Base-by-base conservation (phyloP, 2,888 invertebrate species). In the Aporophyla nigra region DNA sequence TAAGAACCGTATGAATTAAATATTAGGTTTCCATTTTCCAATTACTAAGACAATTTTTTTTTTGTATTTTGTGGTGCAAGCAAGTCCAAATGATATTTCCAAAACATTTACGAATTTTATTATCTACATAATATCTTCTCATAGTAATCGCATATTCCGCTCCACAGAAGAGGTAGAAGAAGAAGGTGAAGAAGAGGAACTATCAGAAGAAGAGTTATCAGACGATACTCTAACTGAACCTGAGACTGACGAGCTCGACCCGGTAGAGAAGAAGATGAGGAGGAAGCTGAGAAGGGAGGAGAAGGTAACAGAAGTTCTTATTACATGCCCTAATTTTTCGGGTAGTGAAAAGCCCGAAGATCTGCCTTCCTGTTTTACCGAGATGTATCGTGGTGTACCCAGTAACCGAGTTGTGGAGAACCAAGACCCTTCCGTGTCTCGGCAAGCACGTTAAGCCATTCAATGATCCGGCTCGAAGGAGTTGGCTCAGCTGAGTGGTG, bases 161-260 rank as follows among this genome's bases (percentile, higher is more conserved):
- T 59, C 54, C 5, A 46, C 66, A 67, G 63, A 74, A 89, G 87
- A 92, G 49, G 83, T 87, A 54, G 93, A 92, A 71, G 93, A 93
- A 74, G 93, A 92, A 76, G 95, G 90, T 76, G 93, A 93, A 83
- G 91, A 96, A 89, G 93, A 94, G 79, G 93, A 95, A 85, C 75
- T 91, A 82, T 91, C 96, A 71, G 92, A 97, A 88, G 97, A 91
- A 19, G 94, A 92, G 19, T 40, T 95, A 6, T 93, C 94, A 0
- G 97, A 97, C 71, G 97, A 97, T 75, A 95, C 97, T 1, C 97
- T 97, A 33, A 95, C 95, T 0, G 97, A 97, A 62, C 94, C 96
- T 0, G 97, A 97, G 71, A 86, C 94, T 61, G 97, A 97, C 89
- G 89, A 93, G 2, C 96, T 97, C 79, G 97, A 97, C 74, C 97